Evolutionary conservation across 1,140 invertebrate species (phyloP), one percentile per base, ranked within the genome.

Genomic region (Eumaeus atala): DNA sequence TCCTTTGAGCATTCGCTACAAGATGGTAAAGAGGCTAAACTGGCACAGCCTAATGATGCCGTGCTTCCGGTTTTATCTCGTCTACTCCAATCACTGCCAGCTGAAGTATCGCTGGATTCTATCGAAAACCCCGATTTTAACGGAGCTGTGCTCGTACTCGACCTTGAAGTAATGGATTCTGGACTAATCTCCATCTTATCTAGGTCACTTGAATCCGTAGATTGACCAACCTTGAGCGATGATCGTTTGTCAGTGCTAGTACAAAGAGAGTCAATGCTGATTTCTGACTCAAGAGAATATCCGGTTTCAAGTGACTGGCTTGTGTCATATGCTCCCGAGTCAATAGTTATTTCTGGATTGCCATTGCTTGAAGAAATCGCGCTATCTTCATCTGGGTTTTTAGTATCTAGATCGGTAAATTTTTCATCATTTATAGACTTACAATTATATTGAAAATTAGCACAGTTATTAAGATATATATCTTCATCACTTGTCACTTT

Each of bases 81-180:
- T 55, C 88, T 70, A 61, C 89, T 87, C 85, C 89, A 89, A 59
- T 90, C 77, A 66, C 90, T 91, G 0, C 89, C 90, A 0, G 90
- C 91, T 10, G 90, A 91, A 0, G 91, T 90, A 53, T 92, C 91
- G 57, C 89, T 92, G 0, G 91, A 92, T 64, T 92, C 91, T 6
- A 91, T 84, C 1, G 91, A 92, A 62, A 90, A 89, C 0, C 88
- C 89, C 35, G 87, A 85, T 62, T 87, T 87, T 12, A 89, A 66
- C 14, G 85, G 86, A 18, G 86, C 86, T 21, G 84, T 87, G 51
- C 84, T 87, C 1, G 79, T 67, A 51, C 86, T 88, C 1, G 85
- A 88, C 12, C 85, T 67, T 6, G 86, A 87, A 1, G 87, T 87
- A n/a, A 87, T 70, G 0, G 85, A 88, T 65, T 88, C 87, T 3